Percentiles rank a stretch among this genome's conserved stretches.
Evolutionary conservation across 23 tunicate species (phyloP).

Genomic region (Halocynthia aurantium): DNA sequence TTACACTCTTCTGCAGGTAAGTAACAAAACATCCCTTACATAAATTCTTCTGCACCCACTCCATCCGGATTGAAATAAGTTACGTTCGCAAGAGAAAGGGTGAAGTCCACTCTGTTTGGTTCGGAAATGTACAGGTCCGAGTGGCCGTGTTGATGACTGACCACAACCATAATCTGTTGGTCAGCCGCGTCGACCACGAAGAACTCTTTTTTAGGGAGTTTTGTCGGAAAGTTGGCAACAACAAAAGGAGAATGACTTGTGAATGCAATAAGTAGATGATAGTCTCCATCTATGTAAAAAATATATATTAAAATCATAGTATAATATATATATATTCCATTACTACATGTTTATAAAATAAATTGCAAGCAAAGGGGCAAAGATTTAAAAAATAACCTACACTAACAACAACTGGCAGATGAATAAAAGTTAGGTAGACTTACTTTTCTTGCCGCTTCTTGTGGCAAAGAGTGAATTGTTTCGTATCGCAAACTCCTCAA

Average conservation of each 20-base stretch:
- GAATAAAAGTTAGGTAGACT: background rate
- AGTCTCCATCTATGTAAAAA: background rate
- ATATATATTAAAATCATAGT: no score
- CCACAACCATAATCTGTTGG: constrained; percentile 69
- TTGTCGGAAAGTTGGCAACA: constrained; percentile 50
- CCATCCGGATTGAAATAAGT: constrained; percentile 52
- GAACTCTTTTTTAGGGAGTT: constrained; percentile 21
- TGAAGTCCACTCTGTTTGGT: constrained; percentile 70
- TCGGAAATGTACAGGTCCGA: constrained; percentile 67
- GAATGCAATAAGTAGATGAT: constrained; percentile 22
- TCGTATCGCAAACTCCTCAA: constrained; percentile 56
- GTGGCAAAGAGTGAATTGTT: constrained; percentile 66
- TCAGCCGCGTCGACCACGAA: constrained; percentile 74
- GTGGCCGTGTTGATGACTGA: constrained; percentile 21
- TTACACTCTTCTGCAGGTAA: no score
- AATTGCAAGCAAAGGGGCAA: background rate
- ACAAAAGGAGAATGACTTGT: constrained; percentile 54
- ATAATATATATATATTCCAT: no score
- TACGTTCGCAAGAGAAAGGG: constrained; percentile 50
- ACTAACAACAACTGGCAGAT: background rate
- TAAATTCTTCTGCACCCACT: constrained; percentile 18
- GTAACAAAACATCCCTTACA: constrained; percentile 21
- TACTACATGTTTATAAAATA: no score
- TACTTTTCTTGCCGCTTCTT: constrained; percentile 4
- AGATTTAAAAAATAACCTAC: background rate